These are phyloP conservation scores for Drosophila tripunctata DNA, from an alignment of 2,888 invertebrate species.

Conservation along the genomic window DNA sequence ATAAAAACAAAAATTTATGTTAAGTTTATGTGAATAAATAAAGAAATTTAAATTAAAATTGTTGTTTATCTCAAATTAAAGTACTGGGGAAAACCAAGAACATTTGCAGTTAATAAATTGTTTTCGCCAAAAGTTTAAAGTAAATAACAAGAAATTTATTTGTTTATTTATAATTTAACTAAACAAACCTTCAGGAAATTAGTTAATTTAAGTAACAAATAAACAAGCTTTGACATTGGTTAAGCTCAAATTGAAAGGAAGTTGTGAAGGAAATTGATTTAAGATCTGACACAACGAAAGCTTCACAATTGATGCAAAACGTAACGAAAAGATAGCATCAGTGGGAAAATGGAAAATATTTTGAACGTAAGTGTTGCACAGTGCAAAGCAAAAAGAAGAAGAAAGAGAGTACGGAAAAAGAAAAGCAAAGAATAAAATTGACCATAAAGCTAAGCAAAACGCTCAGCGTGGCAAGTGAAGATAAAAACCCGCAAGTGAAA, in stretches of 20 bases:
- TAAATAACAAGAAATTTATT: too few relatives aligned
- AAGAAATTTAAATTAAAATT: too few relatives aligned
- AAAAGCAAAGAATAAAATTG: slow-evolving; percentile 48
- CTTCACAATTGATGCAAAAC: slow-evolving; percentile 43
- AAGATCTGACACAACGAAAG: slow-evolving; percentile 40
- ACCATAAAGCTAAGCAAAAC: slow-evolving; percentile 59
- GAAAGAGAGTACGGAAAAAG: neutral
- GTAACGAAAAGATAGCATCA: slow-evolving; percentile 56
- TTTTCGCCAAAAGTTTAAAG: too few relatives aligned
- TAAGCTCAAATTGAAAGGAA: neutral
- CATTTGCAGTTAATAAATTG: too few relatives aligned
- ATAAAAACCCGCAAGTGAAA: slow-evolving; percentile 44
- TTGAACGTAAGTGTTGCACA: slow-evolving; percentile 32
- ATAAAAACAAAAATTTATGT: too few relatives aligned
- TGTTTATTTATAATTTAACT: too few relatives aligned
- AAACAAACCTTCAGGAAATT: neutral
- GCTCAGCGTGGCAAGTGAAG: slow-evolving; percentile 31
- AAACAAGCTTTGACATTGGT: neutral
- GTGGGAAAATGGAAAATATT: slow-evolving; percentile 48
- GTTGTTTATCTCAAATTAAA: too few relatives aligned
- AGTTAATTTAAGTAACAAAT: neutral
- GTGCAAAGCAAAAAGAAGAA: slow-evolving; percentile 15
- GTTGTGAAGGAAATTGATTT: slow-evolving; percentile 37
- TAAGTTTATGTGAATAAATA: too few relatives aligned
- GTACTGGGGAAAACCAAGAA: too few relatives aligned